These are phyloP conservation scores for Pocillopora damicornis DNA, from an alignment of 64 coral and sea anemone species.

Conservation along the genomic window DNA sequence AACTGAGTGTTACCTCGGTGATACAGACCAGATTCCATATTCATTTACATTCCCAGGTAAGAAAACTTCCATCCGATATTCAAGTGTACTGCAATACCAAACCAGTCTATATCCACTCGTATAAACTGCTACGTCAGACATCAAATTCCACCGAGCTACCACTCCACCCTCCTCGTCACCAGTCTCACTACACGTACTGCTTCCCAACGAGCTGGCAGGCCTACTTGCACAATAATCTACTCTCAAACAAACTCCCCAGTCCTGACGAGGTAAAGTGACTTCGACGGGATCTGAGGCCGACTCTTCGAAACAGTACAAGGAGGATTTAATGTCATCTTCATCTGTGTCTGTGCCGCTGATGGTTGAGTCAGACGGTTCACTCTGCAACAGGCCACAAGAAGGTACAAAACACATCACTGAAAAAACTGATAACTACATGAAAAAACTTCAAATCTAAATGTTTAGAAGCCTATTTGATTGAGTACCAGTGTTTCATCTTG, in stretches of 20 bases:
- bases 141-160: constrained; percentile 34
- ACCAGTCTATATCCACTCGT: constrained; percentile 40
- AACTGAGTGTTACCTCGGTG: constrained; percentile 39
- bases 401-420: not conserved
- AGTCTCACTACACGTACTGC: constrained; percentile 18
- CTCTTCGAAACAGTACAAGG: constrained; percentile 55
- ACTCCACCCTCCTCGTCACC: constrained; percentile 56
- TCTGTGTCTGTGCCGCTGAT: constrained; percentile 50
- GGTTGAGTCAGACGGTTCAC: not conserved
- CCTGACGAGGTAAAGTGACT: constrained; percentile 64
- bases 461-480: no score
- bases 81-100: constrained; percentile 37
- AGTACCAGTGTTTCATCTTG: no score
- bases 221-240: constrained; percentile 38
- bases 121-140: not conserved
- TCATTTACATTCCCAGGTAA: not conserved
- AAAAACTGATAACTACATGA: not conserved
- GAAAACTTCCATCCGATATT: constrained; percentile 1
- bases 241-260: constrained; percentile 41
- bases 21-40: constrained; percentile 56
- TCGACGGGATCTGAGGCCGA: constrained; percentile 62
- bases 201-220: constrained; percentile 12
- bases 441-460: no score
- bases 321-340: constrained; percentile 44
- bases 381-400: not conserved